These are phyloP conservation scores for Bos taurus DNA, from an alignment of 2,113 vertebrate genomes.

Conservation along the genomic window DNA sequence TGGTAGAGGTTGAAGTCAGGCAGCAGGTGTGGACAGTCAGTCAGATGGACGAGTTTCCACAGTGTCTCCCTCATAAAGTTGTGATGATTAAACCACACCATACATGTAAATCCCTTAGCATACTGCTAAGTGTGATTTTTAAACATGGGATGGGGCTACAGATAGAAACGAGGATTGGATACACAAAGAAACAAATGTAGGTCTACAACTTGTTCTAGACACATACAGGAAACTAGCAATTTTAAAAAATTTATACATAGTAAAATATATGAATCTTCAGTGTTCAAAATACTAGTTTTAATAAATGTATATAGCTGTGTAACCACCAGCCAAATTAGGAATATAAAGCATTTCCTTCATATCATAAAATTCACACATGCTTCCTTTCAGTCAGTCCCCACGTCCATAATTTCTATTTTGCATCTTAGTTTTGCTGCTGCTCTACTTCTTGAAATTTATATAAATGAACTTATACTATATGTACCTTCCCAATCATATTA, in stretches of 20 bases:
- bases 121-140: neutral
- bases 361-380: neutral
- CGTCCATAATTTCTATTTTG: neutral
- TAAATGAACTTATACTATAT: neutral
- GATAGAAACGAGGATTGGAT: neutral
- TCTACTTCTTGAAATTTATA: neutral
- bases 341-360: neutral
- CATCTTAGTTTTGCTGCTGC: neutral
- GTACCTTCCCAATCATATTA: neutral
- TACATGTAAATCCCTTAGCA: neutral
- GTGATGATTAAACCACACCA: neutral
- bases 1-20: neutral
- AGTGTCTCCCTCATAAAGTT: neutral
- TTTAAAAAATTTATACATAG: neutral
- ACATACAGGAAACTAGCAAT: neutral
- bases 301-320: neutral
- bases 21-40: neutral
- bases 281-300: neutral
- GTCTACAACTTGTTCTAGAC: neutral
- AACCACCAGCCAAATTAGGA: neutral
- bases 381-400: neutral
- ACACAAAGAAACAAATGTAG: neutral
- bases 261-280: neutral
- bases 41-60: no score
- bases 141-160: neutral